phyloP scores from a whole-genome alignment of 2,797 vertebrate genomes.

The Alcedo quadribrachys region DNA sequence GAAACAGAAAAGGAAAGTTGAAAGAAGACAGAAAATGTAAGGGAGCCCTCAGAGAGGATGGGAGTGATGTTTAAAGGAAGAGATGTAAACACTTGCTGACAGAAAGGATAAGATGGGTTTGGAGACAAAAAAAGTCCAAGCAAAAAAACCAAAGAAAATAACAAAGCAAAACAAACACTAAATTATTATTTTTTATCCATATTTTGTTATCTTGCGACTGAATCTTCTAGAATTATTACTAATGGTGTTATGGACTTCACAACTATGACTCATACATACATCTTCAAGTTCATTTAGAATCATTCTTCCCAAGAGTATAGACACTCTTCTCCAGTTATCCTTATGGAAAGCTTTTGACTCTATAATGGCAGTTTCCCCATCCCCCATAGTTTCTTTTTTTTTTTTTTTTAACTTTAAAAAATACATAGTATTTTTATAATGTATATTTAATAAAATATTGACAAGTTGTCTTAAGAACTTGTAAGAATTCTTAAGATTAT shows the following conservation, averaged over 20 bases:
- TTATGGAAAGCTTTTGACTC: neutral
- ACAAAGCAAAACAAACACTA: no score
- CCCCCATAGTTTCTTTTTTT: neutral
- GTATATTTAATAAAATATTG: neutral
- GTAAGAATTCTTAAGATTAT: neutral
- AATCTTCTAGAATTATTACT: neutral
- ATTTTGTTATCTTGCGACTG: neutral
- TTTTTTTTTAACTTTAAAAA: neutral
- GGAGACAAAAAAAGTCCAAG: no score
- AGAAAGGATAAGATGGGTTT: neutral
- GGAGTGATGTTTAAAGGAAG: neutral
- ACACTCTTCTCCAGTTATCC: neutral
- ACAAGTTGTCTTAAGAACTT: neutral
- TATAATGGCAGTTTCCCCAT: neutral
- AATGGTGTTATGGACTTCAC: neutral
- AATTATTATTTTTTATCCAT: no score
- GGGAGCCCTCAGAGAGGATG: neutral
- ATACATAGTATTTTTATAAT: neutral
- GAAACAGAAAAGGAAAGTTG: conserved; percentile 15
- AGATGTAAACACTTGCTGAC: neutral
- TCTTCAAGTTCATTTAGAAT: neutral
- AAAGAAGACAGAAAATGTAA: neutral
- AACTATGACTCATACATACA: neutral
- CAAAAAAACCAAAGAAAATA: no score
- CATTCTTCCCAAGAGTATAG: neutral